Conservation (phyloP, 37 sponge, comb jelly and placozoan species). For the Hormiphora californensis region DNA sequence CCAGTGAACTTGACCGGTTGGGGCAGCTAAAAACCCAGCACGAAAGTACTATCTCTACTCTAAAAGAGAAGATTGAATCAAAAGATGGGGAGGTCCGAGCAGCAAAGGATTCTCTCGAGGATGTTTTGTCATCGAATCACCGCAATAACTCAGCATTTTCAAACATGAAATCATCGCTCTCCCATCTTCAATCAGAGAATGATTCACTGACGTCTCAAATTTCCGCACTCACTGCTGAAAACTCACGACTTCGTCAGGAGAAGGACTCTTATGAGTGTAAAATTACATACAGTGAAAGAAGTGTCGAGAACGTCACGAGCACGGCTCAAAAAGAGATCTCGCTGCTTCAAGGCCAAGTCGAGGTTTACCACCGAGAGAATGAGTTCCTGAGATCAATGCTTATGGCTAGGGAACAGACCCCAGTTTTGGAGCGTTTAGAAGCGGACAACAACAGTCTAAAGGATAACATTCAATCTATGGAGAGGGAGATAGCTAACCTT, state of each 20-base stretch:
- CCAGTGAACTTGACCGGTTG: not conserved
- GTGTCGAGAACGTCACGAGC: not conserved
- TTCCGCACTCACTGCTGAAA: no score
- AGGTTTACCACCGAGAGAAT: not conserved
- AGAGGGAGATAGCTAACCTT: not conserved
- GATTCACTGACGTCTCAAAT: no score
- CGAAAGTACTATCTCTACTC: not conserved
- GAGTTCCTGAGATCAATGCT: not conserved
- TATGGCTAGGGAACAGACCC: not conserved
- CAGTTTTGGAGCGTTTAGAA: not conserved
- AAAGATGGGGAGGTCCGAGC: slow-evolving; percentile 5
- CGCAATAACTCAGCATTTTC: slow-evolving; percentile 41
- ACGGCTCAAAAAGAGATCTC: not conserved
- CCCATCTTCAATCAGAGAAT: no score
- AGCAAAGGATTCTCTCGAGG: slow-evolving; percentile 5
- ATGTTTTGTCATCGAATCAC: slow-evolving; percentile 33
- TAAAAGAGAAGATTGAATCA: not conserved
- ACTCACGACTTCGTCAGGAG: no score
- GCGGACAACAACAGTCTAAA: slow-evolving; percentile 3
- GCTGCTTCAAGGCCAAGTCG: not conserved
- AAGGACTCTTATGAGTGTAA: no score
- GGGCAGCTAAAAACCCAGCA: not conserved
- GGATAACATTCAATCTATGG: slow-evolving; percentile 7
- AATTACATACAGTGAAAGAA: no score
- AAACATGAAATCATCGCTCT: no score